Percentiles rank a stretch among this genome's conserved stretches.
phyloP scores from a whole-genome alignment of 2,888 invertebrate species.

The Pandemis cinnamomeana region DNA sequence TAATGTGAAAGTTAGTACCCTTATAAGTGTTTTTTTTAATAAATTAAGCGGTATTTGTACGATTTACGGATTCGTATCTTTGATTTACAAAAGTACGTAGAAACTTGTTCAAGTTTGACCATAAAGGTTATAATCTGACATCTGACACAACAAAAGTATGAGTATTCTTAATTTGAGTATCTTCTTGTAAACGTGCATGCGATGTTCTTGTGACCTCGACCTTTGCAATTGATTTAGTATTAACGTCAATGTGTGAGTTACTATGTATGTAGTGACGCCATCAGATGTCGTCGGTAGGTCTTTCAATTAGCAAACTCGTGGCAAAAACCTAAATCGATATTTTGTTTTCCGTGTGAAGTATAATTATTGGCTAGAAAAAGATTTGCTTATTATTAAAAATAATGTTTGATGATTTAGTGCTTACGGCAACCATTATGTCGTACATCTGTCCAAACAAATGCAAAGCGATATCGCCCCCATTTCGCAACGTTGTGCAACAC shows the following conservation, averaged over 20 bases:
- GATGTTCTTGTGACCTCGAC: neutral
- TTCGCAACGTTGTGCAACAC: slow-evolving; percentile 1
- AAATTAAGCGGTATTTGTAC: too few relatives aligned
- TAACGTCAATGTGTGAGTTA: neutral
- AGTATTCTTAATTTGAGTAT: neutral
- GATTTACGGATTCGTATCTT: too few relatives aligned
- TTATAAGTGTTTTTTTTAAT: too few relatives aligned
- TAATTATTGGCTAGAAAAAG: too few relatives aligned
- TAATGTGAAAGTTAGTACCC: too few relatives aligned
- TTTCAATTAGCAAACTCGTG: neutral
- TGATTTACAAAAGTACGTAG: too few relatives aligned
- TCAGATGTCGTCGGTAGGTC: neutral
- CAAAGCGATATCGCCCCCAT: slow-evolving; percentile 2
- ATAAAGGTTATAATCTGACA: too few relatives aligned
- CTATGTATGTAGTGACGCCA: neutral
- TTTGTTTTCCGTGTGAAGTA: neutral
- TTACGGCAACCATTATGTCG: neutral
- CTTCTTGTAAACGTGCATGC: neutral
- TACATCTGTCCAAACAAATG: neutral
- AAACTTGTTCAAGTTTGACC: too few relatives aligned
- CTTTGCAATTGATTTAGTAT: neutral
- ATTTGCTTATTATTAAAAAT: neutral
- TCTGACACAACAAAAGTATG: neutral
- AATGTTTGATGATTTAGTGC: neutral
- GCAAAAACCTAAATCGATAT: neutral